These are phyloP conservation scores for Oreochromis grahami DNA, from an alignment of 2,797 vertebrate genomes.

Conservation along the genomic window DNA sequence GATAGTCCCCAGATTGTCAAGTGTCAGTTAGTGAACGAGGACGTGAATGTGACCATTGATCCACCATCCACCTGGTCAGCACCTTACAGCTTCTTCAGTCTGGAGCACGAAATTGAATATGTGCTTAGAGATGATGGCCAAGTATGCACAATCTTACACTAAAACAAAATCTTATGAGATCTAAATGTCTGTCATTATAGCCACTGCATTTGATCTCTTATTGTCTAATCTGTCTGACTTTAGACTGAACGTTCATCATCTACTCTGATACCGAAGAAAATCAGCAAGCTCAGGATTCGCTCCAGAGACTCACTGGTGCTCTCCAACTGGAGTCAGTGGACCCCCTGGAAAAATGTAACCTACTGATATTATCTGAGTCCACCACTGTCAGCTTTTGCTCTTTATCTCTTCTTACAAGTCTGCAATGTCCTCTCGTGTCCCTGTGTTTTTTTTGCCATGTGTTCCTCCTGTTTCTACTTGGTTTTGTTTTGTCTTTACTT, in stretches of 20 bases:
- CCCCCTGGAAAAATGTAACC: slow-evolving; percentile 73
- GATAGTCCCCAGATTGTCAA: slow-evolving; percentile 49
- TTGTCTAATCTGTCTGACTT: background rate
- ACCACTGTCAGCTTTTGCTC: slow-evolving; percentile 5
- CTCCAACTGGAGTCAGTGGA: slow-evolving; percentile 78
- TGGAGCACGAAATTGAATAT: slow-evolving; percentile 74
- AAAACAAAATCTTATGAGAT: background rate
- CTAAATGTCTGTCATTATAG: background rate
- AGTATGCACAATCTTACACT: slow-evolving; percentile 34
- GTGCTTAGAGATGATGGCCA: slow-evolving; percentile 47
- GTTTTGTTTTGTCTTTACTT: background rate
- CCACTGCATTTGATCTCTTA: background rate
- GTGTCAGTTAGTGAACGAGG: slow-evolving; percentile 2
- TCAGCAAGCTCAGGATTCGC: slow-evolving; percentile 67
- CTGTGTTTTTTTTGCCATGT: background rate
- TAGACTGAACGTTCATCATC: background rate
- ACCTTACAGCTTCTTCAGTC: slow-evolving; percentile 74
- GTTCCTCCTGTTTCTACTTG: background rate
- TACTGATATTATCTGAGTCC: slow-evolving; percentile 5
- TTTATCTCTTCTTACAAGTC: background rate
- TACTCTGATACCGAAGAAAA: slow-evolving; percentile 31
- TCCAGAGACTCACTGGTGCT: slow-evolving; percentile 69
- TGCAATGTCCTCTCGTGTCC: background rate
- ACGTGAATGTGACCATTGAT: slow-evolving; percentile 47
- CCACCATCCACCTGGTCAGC: slow-evolving; percentile 71